phyloP scores from a whole-genome alignment of 2,113 vertebrate genomes.

The Nestor notabilis region DNA sequence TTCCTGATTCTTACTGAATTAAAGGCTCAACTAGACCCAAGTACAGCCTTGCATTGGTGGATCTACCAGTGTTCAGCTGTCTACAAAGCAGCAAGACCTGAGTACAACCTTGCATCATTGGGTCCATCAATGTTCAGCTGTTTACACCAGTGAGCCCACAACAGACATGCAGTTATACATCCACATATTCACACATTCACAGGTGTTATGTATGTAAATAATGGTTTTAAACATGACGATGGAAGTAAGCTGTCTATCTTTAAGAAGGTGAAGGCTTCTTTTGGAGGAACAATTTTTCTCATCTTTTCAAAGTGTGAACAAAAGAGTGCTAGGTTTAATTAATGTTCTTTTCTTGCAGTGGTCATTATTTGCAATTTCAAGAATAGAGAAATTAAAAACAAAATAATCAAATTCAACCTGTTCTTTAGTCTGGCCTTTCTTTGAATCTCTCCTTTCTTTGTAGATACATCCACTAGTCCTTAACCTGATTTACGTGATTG shows the following conservation, averaged over 20 bases:
- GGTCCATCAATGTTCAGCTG: neutral
- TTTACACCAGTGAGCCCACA: neutral
- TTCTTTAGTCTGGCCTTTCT: slow-evolving; percentile 21
- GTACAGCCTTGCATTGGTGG: neutral
- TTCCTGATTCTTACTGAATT: neutral
- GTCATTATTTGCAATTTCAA: slow-evolving; percentile 19
- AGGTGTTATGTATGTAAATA: neutral
- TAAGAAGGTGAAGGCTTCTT: neutral
- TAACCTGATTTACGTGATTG: slow-evolving; percentile 65
- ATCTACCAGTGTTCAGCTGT: neutral
- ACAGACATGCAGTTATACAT: neutral
- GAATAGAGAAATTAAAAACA: neutral
- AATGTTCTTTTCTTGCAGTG: neutral
- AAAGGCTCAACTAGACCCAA: neutral
- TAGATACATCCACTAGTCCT: slow-evolving; percentile 44
- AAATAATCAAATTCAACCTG: slow-evolving; percentile 30
- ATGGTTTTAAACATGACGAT: neutral
- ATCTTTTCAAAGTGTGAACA: slow-evolving; percentile 7
- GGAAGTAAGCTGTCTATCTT: neutral
- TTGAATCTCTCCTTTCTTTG: slow-evolving; percentile 37
- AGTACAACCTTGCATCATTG: neutral
- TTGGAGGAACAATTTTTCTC: neutral
- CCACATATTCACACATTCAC: neutral
- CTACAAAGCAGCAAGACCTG: neutral
- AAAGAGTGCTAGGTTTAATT: slow-evolving; percentile 8